Evolutionary conservation across 2,888 invertebrate species (phyloP), one percentile per base, ranked within the genome.

Genomic region (Conus canariensis): DNA sequence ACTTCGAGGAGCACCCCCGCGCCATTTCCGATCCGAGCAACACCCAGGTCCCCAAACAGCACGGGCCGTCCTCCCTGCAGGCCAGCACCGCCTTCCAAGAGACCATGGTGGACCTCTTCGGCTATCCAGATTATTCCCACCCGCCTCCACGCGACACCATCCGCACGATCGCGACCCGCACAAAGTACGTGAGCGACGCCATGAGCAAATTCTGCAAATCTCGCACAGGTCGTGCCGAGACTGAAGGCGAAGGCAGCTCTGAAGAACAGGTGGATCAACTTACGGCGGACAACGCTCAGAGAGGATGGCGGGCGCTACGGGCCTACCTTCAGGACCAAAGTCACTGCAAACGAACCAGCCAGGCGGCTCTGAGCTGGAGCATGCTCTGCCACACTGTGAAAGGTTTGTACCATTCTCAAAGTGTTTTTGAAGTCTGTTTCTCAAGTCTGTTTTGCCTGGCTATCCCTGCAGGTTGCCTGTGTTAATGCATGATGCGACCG

Each of bases 61-160:
- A 93, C 6, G 92, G 91, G 7, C 82, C 56, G 56, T 93, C 58
- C 58, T 93, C 93, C 70, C 94, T 95, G 90, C 90, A 92, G 14
- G 92, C 94, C 19, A 95, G 95, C 90, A 91, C 91, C 74, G 91
- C 92, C 9, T 95, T 94, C 89, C 94, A 94, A 87, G 90, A 93
- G 90, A 94, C 93, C 0, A 94, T 95, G 94, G 90, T 91, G 9
- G 94, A 94, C 59, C 92, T 94, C 91, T 94, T 92, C 80, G 94
- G 94, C 3, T 94, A 94, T 88, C 92, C 93, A 9, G 94, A 94
- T 77, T 94, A 94, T 82, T 92, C 93, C 8, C 92, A 90, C 45
- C 90, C 93, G 8, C 92, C 91, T 85, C 92, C 93, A 4, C 93
- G 93, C 8, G 86, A 93, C n/a, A 64, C 83, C 70, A 59, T 92